Conservation (phyloP, 2,888 invertebrate genomes). For the Choreutis nemorana region DNA sequence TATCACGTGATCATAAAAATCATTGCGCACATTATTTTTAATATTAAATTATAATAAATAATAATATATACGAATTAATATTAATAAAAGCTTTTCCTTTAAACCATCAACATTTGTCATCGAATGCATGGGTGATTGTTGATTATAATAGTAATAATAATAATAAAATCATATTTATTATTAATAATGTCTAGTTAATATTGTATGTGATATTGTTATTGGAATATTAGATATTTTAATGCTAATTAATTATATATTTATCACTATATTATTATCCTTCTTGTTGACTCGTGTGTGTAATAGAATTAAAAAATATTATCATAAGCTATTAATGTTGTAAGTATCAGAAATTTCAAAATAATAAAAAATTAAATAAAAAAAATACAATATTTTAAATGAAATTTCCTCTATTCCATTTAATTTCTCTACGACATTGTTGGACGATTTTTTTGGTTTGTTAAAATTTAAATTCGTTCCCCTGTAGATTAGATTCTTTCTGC, state of each 20-base stretch:
- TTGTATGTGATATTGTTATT: slow-evolving; percentile 65
- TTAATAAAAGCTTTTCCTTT: slow-evolving; percentile 20
- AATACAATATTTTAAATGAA: too few species aligned
- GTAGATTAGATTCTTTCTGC: too few species aligned
- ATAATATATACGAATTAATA: slow-evolving; percentile 25
- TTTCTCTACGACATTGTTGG: too few species aligned
- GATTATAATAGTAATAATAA: slow-evolving; percentile 44
- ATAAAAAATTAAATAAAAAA: neutral
- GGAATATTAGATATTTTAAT: slow-evolving; percentile 56
- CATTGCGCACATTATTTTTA: slow-evolving; percentile 45
- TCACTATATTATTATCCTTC: slow-evolving; percentile 54
- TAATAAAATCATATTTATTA: too few species aligned
- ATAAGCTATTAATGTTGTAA: too few species aligned
- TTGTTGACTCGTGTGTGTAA: slow-evolving; percentile 60
- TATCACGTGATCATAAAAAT: slow-evolving; percentile 36
- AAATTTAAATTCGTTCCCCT: too few species aligned
- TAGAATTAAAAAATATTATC: slow-evolving; percentile 14
- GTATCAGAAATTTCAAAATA: slow-evolving; percentile 2
- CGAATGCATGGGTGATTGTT: slow-evolving; percentile 54
- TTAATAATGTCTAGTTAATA: slow-evolving; percentile 53
- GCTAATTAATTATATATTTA: slow-evolving; percentile 36
- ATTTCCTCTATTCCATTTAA: too few species aligned
- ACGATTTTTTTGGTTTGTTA: too few species aligned
- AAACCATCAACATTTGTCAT: slow-evolving; percentile 46
- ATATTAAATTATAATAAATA: slow-evolving; percentile 43